Conservation (phyloP, 2,797 vertebrate genomes). For the Parauchenoglanis punctatus region DNA sequence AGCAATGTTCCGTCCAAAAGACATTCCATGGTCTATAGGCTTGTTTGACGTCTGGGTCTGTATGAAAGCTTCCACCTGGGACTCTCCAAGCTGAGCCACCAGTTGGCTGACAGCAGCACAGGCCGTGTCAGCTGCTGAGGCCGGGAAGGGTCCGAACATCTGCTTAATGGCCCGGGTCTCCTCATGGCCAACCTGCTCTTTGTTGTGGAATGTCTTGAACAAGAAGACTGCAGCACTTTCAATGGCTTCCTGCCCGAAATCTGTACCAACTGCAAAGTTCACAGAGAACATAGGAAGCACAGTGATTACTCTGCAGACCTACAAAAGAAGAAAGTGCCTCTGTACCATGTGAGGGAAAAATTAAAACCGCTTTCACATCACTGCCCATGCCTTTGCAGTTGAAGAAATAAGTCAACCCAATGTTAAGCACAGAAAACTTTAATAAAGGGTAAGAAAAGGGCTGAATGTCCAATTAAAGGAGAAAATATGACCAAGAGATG, state of each 20-base stretch:
- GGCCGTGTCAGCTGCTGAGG: conserved; percentile 83
- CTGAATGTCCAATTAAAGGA: conserved; percentile 72
- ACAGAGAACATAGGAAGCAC: conserved; percentile 39
- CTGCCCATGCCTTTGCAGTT: conserved; percentile 45
- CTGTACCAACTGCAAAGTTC: conserved; percentile 81
- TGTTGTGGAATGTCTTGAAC: conserved; percentile 88
- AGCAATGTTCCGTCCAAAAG: conserved; percentile 86
- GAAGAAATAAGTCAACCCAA: conserved; percentile 64
- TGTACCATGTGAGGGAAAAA: background rate
- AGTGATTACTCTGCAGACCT: background rate
- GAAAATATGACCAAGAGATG: conserved; percentile 60
- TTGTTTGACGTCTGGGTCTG: conserved; percentile 72
- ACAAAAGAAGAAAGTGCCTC: conserved; percentile 11
- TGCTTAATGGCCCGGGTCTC: conserved; percentile 90
- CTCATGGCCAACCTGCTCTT: conserved; percentile 84
- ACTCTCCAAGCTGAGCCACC: conserved; percentile 77
- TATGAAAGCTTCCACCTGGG: conserved; percentile 79
- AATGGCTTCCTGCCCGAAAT: conserved; percentile 86
- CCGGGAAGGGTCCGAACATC: conserved; percentile 94
- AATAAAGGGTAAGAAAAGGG: conserved; percentile 57
- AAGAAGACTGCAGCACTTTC: conserved; percentile 91
- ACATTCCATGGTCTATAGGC: conserved; percentile 55
- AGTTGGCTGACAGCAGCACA: conserved; percentile 80
- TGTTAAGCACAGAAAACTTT: conserved; percentile 54
- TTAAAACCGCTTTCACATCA: conserved; percentile 30